Percentiles rank a stretch among this genome's conserved stretches.
Conservation (phyloP, 35 echinoderm and acorn worm species). For the Apostichopus californicus region DNA sequence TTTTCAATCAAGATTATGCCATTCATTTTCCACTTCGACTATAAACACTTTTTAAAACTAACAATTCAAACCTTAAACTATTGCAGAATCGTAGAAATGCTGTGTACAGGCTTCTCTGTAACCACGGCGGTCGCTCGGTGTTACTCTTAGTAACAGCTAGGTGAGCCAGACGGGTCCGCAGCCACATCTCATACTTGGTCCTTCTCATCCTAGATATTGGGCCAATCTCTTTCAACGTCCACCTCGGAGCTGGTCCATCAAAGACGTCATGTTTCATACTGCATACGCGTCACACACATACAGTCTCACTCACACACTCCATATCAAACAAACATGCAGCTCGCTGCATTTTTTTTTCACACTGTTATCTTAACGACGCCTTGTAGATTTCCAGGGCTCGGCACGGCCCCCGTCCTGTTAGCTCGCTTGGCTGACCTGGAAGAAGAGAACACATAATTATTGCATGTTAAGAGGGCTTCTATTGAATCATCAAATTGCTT, state of each 20-base stretch:
- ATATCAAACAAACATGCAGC: neutral
- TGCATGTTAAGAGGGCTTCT: neutral
- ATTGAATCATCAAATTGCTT: too few species aligned
- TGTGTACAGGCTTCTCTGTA: too few species aligned
- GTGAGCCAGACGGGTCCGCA: too few species aligned
- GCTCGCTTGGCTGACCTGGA: conserved; percentile 68
- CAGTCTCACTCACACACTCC: conserved; percentile 29
- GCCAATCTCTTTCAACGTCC: neutral
- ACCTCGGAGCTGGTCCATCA: neutral
- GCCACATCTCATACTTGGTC: neutral
- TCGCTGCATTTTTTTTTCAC: conserved; percentile 48
- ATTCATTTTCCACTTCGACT: too few species aligned
- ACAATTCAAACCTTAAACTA: too few species aligned
- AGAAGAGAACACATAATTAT: neutral
- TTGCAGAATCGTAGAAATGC: too few species aligned
- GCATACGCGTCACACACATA: neutral
- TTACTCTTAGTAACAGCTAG: too few species aligned
- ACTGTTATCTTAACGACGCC: conserved; percentile 91
- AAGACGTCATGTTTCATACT: neutral
- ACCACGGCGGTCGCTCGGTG: too few species aligned
- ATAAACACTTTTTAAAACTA: too few species aligned
- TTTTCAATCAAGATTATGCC: too few species aligned
- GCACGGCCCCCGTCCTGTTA: conserved; percentile 57
- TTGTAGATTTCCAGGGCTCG: conserved; percentile 66
- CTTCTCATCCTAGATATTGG: neutral